Percentiles rank a stretch among this genome's conserved stretches.
phyloP scores from a whole-genome alignment of 1,140 invertebrate genomes.

The Dryas iulia region DNA sequence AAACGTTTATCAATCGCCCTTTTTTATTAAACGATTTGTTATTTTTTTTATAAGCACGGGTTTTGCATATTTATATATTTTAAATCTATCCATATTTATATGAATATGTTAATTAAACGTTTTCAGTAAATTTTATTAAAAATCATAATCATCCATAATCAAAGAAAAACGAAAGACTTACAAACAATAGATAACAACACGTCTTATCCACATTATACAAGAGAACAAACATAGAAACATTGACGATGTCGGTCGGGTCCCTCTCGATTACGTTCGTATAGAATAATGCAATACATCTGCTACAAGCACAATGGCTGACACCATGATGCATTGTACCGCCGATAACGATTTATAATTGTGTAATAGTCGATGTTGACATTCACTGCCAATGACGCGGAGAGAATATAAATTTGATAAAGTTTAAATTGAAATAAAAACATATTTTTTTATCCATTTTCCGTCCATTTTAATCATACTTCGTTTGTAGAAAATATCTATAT shows the following conservation, averaged over 20 bases:
- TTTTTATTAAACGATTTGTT: too few relatives aligned
- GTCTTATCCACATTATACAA: conserved; percentile 38
- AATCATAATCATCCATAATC: too few relatives aligned
- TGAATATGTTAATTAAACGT: too few relatives aligned
- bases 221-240: conserved; percentile 10
- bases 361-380: conserved; percentile 49
- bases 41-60: too few relatives aligned
- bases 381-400: conserved; percentile 44
- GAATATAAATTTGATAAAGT: conserved; percentile 21
- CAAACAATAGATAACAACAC: not conserved
- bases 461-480: too few relatives aligned
- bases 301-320: conserved; percentile 54
- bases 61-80: too few relatives aligned
- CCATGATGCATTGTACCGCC: conserved; percentile 58
- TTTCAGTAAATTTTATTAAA: too few relatives aligned
- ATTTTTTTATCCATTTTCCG: too few relatives aligned
- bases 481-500: too few relatives aligned
- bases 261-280: conserved; percentile 57
- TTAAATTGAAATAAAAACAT: not conserved
- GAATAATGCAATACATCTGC: conserved; percentile 75
- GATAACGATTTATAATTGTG: conserved; percentile 60
- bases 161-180: too few relatives aligned
- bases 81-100: too few relatives aligned
- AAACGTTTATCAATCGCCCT: too few relatives aligned
- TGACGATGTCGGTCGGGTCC: conserved; percentile 35